Conservation (phyloP, 2,888 invertebrate species). For the Magallana nippona region DNA sequence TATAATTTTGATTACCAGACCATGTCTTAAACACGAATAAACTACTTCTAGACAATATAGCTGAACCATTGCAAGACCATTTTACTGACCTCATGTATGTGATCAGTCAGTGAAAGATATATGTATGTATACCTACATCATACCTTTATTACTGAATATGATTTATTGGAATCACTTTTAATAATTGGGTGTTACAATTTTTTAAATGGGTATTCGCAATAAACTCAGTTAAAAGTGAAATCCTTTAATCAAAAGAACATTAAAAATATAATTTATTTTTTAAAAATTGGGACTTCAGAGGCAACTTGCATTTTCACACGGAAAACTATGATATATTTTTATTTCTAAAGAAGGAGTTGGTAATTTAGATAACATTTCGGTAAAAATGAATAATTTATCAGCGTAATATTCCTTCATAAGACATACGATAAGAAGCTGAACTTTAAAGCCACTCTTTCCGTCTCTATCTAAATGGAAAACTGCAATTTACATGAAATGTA, state of each 20-base stretch:
- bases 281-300: background rate
- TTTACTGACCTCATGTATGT: no score
- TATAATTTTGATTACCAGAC: no score
- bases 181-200: background rate
- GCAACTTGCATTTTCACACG: conserved; percentile 1
- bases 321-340: background rate
- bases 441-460: conserved; percentile 32
- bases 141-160: no score
- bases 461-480: conserved; percentile 38
- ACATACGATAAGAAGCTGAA: background rate
- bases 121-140: no score
- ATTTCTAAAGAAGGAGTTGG: background rate
- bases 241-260: background rate
- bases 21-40: no score
- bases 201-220: background rate
- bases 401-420: conserved; percentile 35
- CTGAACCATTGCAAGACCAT: no score
- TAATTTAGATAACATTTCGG: conserved; percentile 21
- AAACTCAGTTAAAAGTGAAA: background rate
- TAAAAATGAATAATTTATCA: conserved; percentile 44
- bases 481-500: conserved; percentile 44
- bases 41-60: no score
- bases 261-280: background rate
- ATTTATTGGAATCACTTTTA: background rate
- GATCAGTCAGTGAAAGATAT: no score